phyloP scores from a whole-genome alignment of 2,797 vertebrate species.

The Myoxocephalus aenaeus region DNA sequence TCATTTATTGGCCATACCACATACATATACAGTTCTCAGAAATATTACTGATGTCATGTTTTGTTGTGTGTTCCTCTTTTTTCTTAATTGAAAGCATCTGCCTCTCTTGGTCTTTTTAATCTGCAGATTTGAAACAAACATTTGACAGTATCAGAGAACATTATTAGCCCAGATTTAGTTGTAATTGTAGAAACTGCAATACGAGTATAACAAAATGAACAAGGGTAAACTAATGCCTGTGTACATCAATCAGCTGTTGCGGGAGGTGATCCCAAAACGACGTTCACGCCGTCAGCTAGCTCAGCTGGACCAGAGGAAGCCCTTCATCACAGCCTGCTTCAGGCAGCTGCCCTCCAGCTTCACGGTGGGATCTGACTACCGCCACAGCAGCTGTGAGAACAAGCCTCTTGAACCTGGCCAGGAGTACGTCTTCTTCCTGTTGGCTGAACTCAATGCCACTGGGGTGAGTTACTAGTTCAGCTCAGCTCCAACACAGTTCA shows the following conservation, averaged over 20 bases:
- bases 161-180: conserved; percentile 11
- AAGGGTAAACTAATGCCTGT: conserved; percentile 23
- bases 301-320: conserved; percentile 89
- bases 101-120: neutral
- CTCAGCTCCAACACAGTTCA: conserved; percentile 7
- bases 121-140: conserved; percentile 16
- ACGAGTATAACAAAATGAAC: neutral
- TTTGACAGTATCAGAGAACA: conserved; percentile 11
- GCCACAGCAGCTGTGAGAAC: conserved; percentile 93
- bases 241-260: conserved; percentile 84
- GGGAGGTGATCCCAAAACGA: conserved; percentile 83
- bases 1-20: neutral
- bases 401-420: conserved; percentile 91
- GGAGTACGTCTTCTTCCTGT: conserved; percentile 93
- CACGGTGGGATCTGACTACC: conserved; percentile 91
- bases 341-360: conserved; percentile 88
- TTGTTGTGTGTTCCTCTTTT: neutral
- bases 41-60: too few relatives aligned
- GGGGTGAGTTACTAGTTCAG: conserved; percentile 83
- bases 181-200: neutral
- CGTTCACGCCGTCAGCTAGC: conserved; percentile 91
- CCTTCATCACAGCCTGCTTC: conserved; percentile 94
- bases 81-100: neutral
- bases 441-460: conserved; percentile 91
- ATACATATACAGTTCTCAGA: neutral